Conservation (phyloP, 2,113 vertebrate genomes). For the Rynchops niger region DNA sequence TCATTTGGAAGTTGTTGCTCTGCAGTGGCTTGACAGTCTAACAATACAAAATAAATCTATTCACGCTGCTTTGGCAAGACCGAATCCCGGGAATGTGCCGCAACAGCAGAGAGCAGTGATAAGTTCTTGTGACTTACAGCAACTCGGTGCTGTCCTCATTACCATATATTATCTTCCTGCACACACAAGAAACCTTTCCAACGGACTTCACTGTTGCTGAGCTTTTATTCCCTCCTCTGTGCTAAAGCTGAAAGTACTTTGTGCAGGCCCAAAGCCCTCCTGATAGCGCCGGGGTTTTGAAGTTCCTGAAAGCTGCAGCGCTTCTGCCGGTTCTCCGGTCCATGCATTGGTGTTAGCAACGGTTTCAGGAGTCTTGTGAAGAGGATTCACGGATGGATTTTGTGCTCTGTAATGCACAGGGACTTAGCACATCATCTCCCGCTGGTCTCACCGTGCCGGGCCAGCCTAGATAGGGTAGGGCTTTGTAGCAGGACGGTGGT, state of each 20-base stretch:
- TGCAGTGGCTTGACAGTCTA: slow-evolving; percentile 73
- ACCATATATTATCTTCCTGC: slow-evolving; percentile 67
- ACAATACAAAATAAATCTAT: slow-evolving; percentile 79
- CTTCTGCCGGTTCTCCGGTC: background rate
- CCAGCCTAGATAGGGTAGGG: background rate
- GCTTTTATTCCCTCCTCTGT: slow-evolving; percentile 10
- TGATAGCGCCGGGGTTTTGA: background rate
- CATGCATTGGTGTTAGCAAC: background rate
- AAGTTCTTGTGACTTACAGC: slow-evolving; percentile 69
- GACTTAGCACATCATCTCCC: background rate
- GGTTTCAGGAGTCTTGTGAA: background rate
- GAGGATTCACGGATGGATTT: background rate
- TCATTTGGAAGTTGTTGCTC: slow-evolving; percentile 72
- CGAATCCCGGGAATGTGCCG: slow-evolving; percentile 61
- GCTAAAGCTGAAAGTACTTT: background rate
- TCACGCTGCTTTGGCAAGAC: slow-evolving; percentile 70
- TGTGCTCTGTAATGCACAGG: background rate
- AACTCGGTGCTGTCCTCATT: slow-evolving; percentile 45
- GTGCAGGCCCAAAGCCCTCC: background rate
- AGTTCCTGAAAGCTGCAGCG: background rate
- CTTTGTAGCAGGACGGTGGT: background rate
- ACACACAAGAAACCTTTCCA: slow-evolving; percentile 40
- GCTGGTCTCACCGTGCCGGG: background rate
- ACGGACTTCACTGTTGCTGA: background rate
- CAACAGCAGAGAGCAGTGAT: slow-evolving; percentile 67